Conservation (phyloP, 2,113 vertebrate genomes). For the human region DNA sequence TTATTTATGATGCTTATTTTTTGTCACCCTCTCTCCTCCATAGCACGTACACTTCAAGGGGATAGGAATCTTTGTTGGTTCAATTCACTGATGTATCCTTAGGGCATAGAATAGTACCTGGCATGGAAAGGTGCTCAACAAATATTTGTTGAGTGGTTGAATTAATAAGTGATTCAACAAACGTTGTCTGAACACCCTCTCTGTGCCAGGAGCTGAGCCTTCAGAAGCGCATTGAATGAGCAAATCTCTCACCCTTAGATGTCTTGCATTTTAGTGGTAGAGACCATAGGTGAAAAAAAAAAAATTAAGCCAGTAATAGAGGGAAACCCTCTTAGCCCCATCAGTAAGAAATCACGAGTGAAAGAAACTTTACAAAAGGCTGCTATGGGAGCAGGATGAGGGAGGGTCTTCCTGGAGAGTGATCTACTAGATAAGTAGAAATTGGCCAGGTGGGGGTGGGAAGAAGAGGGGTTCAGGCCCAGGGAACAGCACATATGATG, state of each 20-base stretch:
- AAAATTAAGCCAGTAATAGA: background rate
- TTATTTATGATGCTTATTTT: background rate
- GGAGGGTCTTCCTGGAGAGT: background rate
- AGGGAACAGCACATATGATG: background rate
- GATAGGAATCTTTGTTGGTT: background rate
- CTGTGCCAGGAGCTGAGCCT: background rate
- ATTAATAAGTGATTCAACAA: background rate
- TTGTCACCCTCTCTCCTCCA: background rate
- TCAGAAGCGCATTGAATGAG: background rate
- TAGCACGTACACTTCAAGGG: background rate
- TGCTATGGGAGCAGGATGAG: background rate
- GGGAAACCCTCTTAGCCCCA: fast-evolving
- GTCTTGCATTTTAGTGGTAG: background rate
- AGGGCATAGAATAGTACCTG: background rate
- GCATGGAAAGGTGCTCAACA: background rate
- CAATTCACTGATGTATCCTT: background rate
- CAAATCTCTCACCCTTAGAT: background rate
- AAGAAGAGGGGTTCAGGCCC: background rate
- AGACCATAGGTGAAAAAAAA: background rate
- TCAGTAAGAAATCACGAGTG: background rate
- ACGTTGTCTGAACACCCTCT: background rate
- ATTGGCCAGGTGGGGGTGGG: too few species aligned
- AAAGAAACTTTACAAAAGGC: background rate
- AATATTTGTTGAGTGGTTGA: background rate
- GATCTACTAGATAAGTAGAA: background rate